Evolutionary conservation across 37 sponge, comb jelly and placozoan species (phyloP), one percentile per base, ranked within the genome.

Genomic region (Spongia lamella): DNA sequence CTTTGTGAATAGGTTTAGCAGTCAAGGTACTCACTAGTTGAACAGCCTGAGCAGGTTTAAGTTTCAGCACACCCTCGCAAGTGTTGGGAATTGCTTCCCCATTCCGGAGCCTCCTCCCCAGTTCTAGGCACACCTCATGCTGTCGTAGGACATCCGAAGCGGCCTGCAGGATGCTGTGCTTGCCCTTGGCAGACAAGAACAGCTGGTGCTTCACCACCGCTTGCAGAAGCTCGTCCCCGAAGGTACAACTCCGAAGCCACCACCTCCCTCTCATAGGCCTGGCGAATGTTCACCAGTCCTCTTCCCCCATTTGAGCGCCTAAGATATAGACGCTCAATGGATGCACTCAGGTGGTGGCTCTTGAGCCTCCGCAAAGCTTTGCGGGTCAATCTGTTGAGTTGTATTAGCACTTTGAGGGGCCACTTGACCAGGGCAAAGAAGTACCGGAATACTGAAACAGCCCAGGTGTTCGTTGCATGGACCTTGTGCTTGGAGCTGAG

Each of bases 311-410:
- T 27, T 6, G 27, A 24, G 27, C 33, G 65, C 7, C 13, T 27
- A 27, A 64, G 37, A 33, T 64, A 34, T 33, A 64, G 6, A 7
- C 65, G 11, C 37, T 64, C 65, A 35, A 33, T 16, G 14, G 68
- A 36, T 22, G 68, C 19, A 21, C 38, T 34, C 15, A 19, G 2
- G 43, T 66, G 38, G 21, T 66, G 68, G 17, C 38, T 19, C 37
- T 34, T 35, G 37, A 37, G 36, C 68, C 43, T 66, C 2, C 68
- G 34, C 68, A 66, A 39, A 22, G 5, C 24, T 7, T 66, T 66
- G 1, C 43, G 2, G 13, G 43, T 38, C 16, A 66, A 2, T 33
- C 32, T 22, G 37, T 66, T 40, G 22, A 66, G 68, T 14, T 66
- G 2, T 40, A 37, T 33, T 33, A 24, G 36, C 38, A 37, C 68